phyloP scores from a whole-genome alignment of 2,888 invertebrate species.

The Andrena minutula region DNA sequence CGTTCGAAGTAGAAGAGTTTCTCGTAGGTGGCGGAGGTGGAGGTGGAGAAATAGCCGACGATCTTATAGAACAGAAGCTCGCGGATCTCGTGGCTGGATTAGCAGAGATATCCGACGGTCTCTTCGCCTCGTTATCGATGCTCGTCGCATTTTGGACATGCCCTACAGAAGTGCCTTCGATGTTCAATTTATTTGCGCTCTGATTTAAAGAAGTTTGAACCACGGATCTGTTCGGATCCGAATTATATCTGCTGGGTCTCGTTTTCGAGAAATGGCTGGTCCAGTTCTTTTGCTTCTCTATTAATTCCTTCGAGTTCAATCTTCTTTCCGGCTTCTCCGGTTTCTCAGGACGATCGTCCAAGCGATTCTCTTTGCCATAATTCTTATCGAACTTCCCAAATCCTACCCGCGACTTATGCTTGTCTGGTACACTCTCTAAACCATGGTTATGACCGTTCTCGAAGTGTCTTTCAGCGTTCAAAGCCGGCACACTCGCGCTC shows the following conservation, averaged over 20 bases:
- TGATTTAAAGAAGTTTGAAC: constrained; percentile 83
- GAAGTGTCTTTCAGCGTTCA: constrained; percentile 84
- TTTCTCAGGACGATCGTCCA: constrained; percentile 87
- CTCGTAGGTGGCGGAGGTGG: constrained; percentile 83
- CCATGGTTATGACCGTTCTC: constrained; percentile 81
- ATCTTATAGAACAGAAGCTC: constrained; percentile 86
- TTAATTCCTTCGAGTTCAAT: constrained; percentile 93
- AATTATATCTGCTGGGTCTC: constrained; percentile 88
- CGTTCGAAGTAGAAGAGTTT: constrained; percentile 76
- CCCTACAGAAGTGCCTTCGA: constrained; percentile 60
- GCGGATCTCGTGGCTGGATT: constrained; percentile 86
- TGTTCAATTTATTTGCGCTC: constrained; percentile 74
- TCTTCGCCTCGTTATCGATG: constrained; percentile 58
- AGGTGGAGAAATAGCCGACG: constrained; percentile 85
- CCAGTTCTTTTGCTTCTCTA: constrained; percentile 97
- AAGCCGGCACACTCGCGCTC: constrained; percentile 86
- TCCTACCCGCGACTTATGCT: constrained; percentile 84
- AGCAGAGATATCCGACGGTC: constrained; percentile 58
- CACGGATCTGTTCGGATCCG: constrained; percentile 88
- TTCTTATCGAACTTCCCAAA: constrained; percentile 77
- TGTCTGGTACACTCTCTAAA: constrained; percentile 84
- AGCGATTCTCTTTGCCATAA: constrained; percentile 79
- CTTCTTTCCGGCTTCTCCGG: constrained; percentile 94
- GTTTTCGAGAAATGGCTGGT: constrained; percentile 95
- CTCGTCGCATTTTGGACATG: constrained; percentile 46